phyloP scores from a whole-genome alignment of 2,113 vertebrate genomes.

The Cynopterus brachyotis region DNA sequence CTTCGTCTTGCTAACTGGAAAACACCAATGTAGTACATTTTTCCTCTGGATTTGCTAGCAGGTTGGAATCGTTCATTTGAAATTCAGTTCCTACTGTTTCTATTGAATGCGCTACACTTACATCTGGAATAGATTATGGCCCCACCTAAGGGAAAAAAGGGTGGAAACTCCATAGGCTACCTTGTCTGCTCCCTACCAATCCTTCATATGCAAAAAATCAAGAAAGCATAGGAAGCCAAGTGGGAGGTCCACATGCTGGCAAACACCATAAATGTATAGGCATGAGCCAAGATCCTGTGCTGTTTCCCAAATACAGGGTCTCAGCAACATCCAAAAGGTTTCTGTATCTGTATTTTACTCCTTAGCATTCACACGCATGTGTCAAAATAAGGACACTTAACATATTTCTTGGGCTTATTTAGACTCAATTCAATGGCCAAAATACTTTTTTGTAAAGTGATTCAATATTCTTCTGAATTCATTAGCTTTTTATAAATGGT shows the following conservation, averaged over 20 bases:
- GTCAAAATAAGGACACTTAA: neutral
- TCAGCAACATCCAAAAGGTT: neutral
- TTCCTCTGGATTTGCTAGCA: conserved; percentile 19
- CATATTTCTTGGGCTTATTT: neutral
- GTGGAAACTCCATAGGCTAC: neutral
- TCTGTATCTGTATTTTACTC: neutral
- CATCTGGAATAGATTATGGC: neutral
- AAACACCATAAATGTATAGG: neutral
- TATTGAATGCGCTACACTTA: neutral
- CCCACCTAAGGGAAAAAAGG: neutral
- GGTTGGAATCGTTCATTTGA: neutral
- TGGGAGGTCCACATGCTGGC: neutral
- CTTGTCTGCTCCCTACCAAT: neutral
- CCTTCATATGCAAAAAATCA: neutral
- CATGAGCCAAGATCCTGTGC: neutral
- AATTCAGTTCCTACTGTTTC: conserved; percentile 46
- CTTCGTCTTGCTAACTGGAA: neutral
- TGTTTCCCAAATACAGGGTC: neutral
- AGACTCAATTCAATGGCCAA: neutral
- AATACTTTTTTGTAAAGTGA: conserved; percentile 33
- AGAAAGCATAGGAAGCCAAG: neutral
- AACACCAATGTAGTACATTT: neutral
- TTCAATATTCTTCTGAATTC: neutral
- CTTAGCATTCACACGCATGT: neutral
- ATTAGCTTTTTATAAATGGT: neutral